These are phyloP conservation scores for Platysteira castanea DNA, from an alignment of 2,113 vertebrate genomes.

Conservation along the genomic window DNA sequence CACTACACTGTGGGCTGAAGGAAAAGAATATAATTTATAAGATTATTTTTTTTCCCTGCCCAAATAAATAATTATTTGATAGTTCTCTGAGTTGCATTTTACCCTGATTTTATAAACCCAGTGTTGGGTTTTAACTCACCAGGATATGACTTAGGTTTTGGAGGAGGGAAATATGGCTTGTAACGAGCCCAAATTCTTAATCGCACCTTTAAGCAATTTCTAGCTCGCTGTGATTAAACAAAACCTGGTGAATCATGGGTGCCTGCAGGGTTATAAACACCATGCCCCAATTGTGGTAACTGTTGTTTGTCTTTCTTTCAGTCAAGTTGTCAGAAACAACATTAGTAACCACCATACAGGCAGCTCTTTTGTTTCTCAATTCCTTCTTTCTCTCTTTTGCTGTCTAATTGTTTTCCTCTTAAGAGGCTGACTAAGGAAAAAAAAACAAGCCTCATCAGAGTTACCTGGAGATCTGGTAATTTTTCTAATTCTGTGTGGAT, in stretches of 20 bases:
- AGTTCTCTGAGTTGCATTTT: background rate
- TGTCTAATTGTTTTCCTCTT: conserved; percentile 26
- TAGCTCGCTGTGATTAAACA: conserved; percentile 23
- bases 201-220: conserved; percentile 46
- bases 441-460: background rate
- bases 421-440: background rate
- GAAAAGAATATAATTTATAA: background rate
- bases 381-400: conserved; percentile 18
- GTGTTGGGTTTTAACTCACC: background rate
- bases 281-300: conserved; percentile 51
- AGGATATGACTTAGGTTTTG: background rate
- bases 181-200: conserved; percentile 23
- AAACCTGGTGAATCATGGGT: conserved; percentile 51
- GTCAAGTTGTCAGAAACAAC: conserved; percentile 55
- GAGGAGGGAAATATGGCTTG: background rate
- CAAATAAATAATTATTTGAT: background rate
- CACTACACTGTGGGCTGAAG: background rate
- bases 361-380: conserved; percentile 45
- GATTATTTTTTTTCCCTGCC: background rate
- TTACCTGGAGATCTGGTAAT: background rate
- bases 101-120: background rate
- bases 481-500: background rate
- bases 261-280: conserved; percentile 56
- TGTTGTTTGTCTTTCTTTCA: conserved; percentile 45
- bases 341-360: conserved; percentile 28